Evolutionary conservation across 2,797 vertebrate species (phyloP).

Genomic region (Anguilla pacifica): DNA sequence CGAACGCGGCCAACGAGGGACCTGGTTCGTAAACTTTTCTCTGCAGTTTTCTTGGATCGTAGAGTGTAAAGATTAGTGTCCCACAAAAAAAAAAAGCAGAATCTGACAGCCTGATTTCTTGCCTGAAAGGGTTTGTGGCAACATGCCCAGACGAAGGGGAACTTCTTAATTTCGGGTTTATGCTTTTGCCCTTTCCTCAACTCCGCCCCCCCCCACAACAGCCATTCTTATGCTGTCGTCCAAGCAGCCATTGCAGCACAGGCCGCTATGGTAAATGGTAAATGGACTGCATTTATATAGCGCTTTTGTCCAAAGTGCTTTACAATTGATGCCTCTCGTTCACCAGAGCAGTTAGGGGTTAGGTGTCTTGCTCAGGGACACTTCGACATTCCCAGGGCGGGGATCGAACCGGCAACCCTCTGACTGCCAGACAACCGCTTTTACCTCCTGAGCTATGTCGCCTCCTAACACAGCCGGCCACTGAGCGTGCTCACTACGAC

Average conservation of each 20-base stretch:
- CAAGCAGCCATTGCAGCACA: neutral
- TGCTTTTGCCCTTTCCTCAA: neutral
- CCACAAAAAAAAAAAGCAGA: neutral
- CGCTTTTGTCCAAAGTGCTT: too few relatives aligned
- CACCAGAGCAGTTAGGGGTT: too few relatives aligned
- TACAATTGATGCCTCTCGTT: too few relatives aligned
- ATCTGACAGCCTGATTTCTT: neutral
- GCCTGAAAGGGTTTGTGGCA: neutral
- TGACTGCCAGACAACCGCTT: too few relatives aligned
- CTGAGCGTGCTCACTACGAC: neutral
- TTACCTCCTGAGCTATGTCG: too few relatives aligned
- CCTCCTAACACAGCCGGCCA: neutral
- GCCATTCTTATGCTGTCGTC: neutral
- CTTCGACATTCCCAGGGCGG: too few relatives aligned
- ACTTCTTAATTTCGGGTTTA: neutral
- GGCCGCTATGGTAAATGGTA: neutral
- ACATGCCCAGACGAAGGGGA: neutral
- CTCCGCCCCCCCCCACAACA: too few relatives aligned
- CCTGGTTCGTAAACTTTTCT: neutral
- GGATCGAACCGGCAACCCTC: too few relatives aligned
- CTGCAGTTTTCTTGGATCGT: neutral
- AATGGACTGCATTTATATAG: too few relatives aligned
- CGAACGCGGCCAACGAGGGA: neutral
- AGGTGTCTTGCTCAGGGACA: too few relatives aligned
- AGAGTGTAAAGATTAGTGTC: neutral